Base-by-base conservation (phyloP, 2,113 vertebrate species). In the Orientallactaga bullata region DNA sequence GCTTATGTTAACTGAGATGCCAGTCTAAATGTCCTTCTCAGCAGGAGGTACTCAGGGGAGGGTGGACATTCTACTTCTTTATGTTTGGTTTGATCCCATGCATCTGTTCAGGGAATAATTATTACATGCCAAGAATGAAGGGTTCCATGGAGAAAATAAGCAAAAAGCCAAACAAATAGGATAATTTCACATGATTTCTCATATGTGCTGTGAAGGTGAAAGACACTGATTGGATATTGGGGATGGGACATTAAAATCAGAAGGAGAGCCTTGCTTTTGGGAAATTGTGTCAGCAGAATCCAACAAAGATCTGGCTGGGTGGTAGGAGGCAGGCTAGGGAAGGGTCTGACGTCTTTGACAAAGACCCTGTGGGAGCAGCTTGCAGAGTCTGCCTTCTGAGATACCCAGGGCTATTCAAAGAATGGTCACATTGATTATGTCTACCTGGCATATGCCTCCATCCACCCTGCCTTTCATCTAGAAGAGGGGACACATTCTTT, bases 351-450 rank as follows among this genome's bases (percentile, higher is more conserved):
- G 65, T 30, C 4, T 24, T 65, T 65, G 63, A 65, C 63, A 65
- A 65, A 21, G 21, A 23, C 17, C 8, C 65, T 66, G 24, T 4
- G 60, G 60, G n/a, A 13, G 13, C 23, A n/a, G 21, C 24, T 5
- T 5, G 32, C 51, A 24, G 39, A 83, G 26, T 30, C 60, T 84
- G 58, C 37, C 76, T 84, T 93, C 20, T 30, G 2, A 10, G 88
- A 88, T 72, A 83, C 0, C 24, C 81, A n/a, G 7, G 73, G 21
- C 18, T 47, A 16, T 42, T 60, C 4, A 8, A 78, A 81, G 81
- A 16, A 84, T 95, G 80, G 66, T 93, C 55, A 51, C 51, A 93
- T 92, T 39, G 18, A 65, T 39, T 42, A 58, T 35, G 88, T 85
- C 55, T 89, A 16, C 37, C 0, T 24, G 60, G 92, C 95, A 12